Conservation (phyloP, 2,797 vertebrate species). For the Brotula barbata region DNA sequence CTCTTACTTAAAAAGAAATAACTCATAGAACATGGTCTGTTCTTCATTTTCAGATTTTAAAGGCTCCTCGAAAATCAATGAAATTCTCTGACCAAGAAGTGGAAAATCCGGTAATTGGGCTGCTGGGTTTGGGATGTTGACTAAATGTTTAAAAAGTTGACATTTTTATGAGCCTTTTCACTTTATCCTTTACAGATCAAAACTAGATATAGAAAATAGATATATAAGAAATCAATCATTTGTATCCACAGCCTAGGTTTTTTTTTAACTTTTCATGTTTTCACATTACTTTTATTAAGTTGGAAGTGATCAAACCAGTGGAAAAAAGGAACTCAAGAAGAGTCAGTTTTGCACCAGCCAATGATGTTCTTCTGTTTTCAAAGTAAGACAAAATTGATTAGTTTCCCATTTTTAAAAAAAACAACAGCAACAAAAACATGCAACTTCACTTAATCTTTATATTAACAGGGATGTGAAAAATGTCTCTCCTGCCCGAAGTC, state of each 20-base stretch:
- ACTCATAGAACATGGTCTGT: neutral
- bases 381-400: constrained; percentile 66
- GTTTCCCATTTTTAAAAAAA: too few relatives aligned
- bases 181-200: too few relatives aligned
- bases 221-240: too few relatives aligned
- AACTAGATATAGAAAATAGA: too few relatives aligned
- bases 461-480: constrained; percentile 73
- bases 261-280: neutral
- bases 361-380: constrained; percentile 77
- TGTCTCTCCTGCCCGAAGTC: constrained; percentile 55
- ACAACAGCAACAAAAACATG: neutral
- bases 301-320: constrained; percentile 64
- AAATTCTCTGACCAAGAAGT: constrained; percentile 59
- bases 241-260: too few relatives aligned
- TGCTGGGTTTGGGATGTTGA: neutral
- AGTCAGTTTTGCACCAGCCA: constrained; percentile 82
- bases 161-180: too few relatives aligned
- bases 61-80: constrained; percentile 73
- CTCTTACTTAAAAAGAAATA: neutral
- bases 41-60: constrained; percentile 76
- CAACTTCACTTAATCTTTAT: neutral
- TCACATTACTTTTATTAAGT: constrained; percentile 56
- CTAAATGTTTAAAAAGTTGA: too few relatives aligned
- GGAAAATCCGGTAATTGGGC: constrained; percentile 64
- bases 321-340: constrained; percentile 79